Conservation (phyloP, 2,113 vertebrate species). For the Paraplagusia blochii region DNA sequence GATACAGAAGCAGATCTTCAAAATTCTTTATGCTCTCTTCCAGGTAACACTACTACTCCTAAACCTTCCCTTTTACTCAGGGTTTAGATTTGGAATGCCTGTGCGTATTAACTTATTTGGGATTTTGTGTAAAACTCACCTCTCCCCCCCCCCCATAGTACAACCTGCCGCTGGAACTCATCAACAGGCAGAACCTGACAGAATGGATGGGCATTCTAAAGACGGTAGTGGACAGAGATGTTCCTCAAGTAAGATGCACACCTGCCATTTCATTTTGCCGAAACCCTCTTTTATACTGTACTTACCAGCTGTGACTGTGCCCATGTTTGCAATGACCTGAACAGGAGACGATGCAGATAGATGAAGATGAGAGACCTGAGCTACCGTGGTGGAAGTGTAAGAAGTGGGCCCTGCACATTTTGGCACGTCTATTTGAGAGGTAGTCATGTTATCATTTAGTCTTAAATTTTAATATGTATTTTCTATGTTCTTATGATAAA, state of each 20-base stretch:
- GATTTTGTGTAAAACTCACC: neutral
- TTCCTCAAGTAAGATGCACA: slow-evolving; percentile 85
- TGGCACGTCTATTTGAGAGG: slow-evolving; percentile 98
- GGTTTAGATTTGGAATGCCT: neutral
- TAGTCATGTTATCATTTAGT: slow-evolving; percentile 43
- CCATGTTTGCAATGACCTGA: slow-evolving; percentile 1
- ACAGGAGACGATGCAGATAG: slow-evolving; percentile 95
- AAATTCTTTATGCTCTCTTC: slow-evolving; percentile 98
- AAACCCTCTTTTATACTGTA: neutral
- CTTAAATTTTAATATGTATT: no score
- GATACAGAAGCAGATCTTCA: slow-evolving; percentile 98
- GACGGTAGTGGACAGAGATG: slow-evolving; percentile 93
- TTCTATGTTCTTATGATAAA: no score
- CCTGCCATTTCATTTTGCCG: neutral
- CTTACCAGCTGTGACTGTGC: neutral
- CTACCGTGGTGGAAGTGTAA: slow-evolving; percentile 99
- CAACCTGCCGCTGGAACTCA: slow-evolving; percentile 94
- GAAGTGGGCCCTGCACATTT: slow-evolving; percentile 98
- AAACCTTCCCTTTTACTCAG: neutral
- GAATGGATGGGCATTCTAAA: slow-evolving; percentile 99
- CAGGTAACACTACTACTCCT: slow-evolving; percentile 77
- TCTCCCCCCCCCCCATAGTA: slow-evolving; percentile 74
- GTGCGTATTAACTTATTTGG: neutral
- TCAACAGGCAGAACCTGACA: slow-evolving; percentile 95
- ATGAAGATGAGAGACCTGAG: slow-evolving; percentile 96